Percentiles rank a stretch among this genome's conserved stretches.
Evolutionary conservation across 2,888 invertebrate genomes (phyloP).

Genomic region (Sminthurinus aureus): DNA sequence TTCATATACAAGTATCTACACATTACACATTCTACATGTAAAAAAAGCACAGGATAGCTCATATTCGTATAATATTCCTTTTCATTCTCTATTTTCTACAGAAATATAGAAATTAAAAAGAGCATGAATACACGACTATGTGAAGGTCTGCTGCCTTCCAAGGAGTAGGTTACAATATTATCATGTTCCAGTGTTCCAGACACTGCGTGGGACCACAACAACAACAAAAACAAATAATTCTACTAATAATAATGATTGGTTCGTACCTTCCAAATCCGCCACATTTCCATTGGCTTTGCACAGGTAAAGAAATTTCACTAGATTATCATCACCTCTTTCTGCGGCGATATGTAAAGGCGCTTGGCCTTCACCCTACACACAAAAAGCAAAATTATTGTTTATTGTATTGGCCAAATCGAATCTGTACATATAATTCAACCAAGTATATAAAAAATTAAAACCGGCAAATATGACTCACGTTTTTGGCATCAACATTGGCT

Average conservation of each 20-base stretch:
- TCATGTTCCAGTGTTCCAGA: constrained; percentile 23
- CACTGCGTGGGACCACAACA: constrained; percentile 31
- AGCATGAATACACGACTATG: not conserved
- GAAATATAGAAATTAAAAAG: not conserved
- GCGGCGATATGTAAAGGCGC: constrained; percentile 89
- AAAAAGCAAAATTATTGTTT: too few relatives aligned
- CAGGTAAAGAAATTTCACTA: constrained; percentile 95
- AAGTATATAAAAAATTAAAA: too few relatives aligned
- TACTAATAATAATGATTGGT: not conserved
- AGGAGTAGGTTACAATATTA: not conserved
- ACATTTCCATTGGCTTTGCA: constrained; percentile 94
- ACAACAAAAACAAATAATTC: not conserved
- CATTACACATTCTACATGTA: too few relatives aligned
- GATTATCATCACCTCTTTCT: constrained; percentile 91
- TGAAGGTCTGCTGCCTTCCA: not conserved
- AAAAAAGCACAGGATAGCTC: too few relatives aligned
- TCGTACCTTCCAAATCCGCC: constrained; percentile 85
- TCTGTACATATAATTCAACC: too few relatives aligned
- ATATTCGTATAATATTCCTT: too few relatives aligned
- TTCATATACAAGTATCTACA: not conserved
- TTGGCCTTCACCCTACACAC: constrained; percentile 80
- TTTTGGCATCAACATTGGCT: constrained; percentile 88
- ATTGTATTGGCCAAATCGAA: too few relatives aligned
- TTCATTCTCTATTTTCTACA: not conserved
- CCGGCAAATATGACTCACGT: constrained; percentile 70